These are phyloP conservation scores for Donacobius atricapilla DNA, from an alignment of 2,113 vertebrate species.

Conservation along the genomic window DNA sequence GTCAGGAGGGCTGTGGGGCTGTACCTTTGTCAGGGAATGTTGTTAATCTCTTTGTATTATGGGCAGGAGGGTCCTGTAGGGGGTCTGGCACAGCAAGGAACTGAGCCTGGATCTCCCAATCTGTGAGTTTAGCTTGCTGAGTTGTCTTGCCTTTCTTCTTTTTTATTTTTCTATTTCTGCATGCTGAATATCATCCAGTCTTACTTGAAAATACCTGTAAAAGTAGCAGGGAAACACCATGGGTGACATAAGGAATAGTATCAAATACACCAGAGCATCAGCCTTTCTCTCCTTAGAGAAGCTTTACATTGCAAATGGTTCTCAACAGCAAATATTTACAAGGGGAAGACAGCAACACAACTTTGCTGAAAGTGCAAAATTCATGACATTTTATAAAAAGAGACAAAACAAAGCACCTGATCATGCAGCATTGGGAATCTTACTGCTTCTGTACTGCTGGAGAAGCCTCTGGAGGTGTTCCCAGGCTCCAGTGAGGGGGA, in stretches of 20 bases:
- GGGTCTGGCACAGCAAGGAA: background rate
- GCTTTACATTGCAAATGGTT: background rate
- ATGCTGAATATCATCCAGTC: background rate
- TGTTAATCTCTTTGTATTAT: background rate
- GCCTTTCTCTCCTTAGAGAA: background rate
- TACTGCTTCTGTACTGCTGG: background rate
- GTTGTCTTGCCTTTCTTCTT: background rate
- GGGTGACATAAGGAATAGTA: background rate
- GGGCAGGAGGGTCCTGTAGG: background rate
- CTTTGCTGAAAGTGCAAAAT: background rate
- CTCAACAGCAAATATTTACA: background rate
- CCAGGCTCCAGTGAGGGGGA: background rate
- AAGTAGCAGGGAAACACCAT: background rate
- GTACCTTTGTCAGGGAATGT: background rate
- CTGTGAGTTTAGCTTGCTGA: background rate
- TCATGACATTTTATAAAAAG: background rate
- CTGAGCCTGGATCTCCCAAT: background rate
- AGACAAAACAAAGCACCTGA: background rate
- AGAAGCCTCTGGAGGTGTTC: background rate
- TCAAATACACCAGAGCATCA: background rate
- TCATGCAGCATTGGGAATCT: fast-evolving
- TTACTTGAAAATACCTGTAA: background rate
- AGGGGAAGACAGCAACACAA: background rate
- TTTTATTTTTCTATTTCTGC: background rate
- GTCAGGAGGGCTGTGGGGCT: background rate